phyloP scores from a whole-genome alignment of 2,888 invertebrate genomes.

The Tipula confusa region DNA sequence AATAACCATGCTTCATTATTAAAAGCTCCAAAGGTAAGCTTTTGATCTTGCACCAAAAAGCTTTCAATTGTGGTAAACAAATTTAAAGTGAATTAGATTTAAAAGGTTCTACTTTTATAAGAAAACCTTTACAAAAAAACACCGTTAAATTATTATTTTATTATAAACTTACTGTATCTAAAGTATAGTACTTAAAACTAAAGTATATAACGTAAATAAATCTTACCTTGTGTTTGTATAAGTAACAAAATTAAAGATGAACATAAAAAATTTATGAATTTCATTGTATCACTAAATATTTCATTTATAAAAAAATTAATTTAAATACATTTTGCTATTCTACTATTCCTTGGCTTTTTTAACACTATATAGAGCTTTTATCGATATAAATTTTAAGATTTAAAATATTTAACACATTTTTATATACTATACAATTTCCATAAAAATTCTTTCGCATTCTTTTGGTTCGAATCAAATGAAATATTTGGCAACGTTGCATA shows the following conservation, averaged over 20 bases:
- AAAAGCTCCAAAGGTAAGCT: no score
- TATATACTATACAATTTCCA: background rate
- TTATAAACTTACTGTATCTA: no score
- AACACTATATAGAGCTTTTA: background rate
- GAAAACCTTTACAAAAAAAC: no score
- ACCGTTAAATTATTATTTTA: no score
- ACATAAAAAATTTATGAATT: conserved; percentile 29
- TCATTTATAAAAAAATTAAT: conserved; percentile 7
- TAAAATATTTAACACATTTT: background rate
- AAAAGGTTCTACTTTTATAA: no score
- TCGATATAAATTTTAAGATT: background rate
- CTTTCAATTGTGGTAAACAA: no score
- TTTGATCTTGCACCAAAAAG: no score
- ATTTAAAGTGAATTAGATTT: no score
- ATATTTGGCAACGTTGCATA: background rate
- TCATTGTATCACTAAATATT: conserved; percentile 26
- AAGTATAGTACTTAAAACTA: no score
- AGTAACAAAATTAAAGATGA: conserved; percentile 20
- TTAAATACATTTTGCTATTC: background rate
- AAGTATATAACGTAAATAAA: no score
- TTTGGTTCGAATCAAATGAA: background rate
- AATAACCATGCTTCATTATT: no score
- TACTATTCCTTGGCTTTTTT: no score
- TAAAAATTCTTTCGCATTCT: background rate
- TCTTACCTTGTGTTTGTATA: conserved; percentile 26